Conservation (phyloP, 1,140 invertebrate genomes). For the Papilio glaucus region DNA sequence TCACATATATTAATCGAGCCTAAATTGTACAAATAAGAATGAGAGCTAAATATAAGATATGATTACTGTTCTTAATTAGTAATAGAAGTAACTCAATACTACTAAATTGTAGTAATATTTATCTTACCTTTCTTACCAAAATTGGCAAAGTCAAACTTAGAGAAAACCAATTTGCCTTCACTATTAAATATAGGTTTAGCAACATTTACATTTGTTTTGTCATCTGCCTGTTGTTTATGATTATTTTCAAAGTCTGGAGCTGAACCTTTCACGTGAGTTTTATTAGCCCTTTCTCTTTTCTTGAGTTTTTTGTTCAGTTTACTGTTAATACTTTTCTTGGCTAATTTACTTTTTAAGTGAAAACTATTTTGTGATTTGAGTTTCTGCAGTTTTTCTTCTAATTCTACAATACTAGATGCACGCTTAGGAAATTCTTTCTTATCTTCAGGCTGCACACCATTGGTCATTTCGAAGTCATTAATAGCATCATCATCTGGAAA, state of each 20-base stretch:
- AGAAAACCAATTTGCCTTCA: conserved; percentile 92
- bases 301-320: conserved; percentile 77
- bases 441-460: conserved; percentile 45
- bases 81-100: neutral
- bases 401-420: conserved; percentile 66
- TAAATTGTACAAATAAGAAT: too few relatives aligned
- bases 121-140: conserved; percentile 63
- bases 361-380: conserved; percentile 73
- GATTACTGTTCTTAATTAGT: conserved; percentile 39
- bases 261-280: conserved; percentile 56
- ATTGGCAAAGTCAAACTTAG: conserved; percentile 91
- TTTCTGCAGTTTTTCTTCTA: conserved; percentile 75
- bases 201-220: conserved; percentile 69
- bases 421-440: conserved; percentile 57
- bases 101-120: neutral
- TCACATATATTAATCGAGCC: too few relatives aligned
- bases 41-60: neutral
- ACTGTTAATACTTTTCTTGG: conserved; percentile 74
- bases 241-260: conserved; percentile 39
- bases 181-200: conserved; percentile 89
- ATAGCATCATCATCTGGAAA: conserved; percentile 60
- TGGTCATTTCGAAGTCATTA: conserved; percentile 67
- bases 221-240: conserved; percentile 45
- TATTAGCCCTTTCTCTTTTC: conserved; percentile 67
- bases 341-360: conserved; percentile 73